Base-by-base conservation (phyloP, 2,888 invertebrate species). In the Aelia acuminata region DNA sequence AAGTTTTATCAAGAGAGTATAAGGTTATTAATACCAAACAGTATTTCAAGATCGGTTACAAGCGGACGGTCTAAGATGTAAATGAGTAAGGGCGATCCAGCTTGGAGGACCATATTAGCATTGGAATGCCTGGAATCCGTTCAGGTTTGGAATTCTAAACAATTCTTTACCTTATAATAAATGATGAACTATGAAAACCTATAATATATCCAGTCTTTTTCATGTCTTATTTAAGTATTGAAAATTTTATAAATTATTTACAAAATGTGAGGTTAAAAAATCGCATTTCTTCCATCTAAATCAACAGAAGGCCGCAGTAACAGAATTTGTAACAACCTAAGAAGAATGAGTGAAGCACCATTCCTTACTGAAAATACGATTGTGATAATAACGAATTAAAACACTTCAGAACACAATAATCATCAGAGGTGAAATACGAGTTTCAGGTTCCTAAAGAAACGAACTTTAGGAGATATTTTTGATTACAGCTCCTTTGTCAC, bases 41-140 rank as follows among this genome's bases (percentile, higher is more conserved):
- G 18, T 70, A 70, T 70, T 70, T 70, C 63, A 70, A 70, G 63
- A 70, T 70, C 63, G 63, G 63, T 70, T 70, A 35, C 31, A 31
- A 0, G 31, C 31, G 31, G 35, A 70, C 18, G 63, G 35, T 18
- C 31, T 70, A 35, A 35, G 63, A 70, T 70, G 63, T 70, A 70
- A 70, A 70, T 70, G 31, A 70, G 63, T 70, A 35, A 70, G 63
- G 35, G 63, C 31, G 63, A 70, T 70, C 63, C 63, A 35, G 63
- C 63, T 20, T 7, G 31, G 31, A 35, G 63, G 63, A 70, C 63
- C 63, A 35, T 70, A 70, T 70, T 70, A 70, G 35, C 63, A 70
- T 70, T 70, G 63, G 63, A 70, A 70, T 70, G 63, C 35, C 31
- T 35, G 63, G 63, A 70, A 70, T 70, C 63, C 63, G 63, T 70